These are phyloP conservation scores for Lordiphosa mommai DNA, from an alignment of 1,140 invertebrate genomes.

Conservation along the genomic window DNA sequence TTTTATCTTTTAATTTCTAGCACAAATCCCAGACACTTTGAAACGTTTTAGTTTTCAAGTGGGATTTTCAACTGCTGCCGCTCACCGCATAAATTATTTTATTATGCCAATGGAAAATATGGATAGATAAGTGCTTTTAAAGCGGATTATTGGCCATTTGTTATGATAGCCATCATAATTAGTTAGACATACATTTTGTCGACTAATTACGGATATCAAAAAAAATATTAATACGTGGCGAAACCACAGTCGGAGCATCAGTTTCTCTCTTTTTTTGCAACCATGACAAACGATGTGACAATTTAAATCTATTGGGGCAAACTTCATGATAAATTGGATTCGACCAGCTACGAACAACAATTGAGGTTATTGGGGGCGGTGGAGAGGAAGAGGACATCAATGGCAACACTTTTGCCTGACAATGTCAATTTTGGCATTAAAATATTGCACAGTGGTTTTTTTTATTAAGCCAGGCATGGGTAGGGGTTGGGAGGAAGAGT, in stretches of 20 bases:
- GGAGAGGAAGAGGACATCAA: too few relatives aligned
- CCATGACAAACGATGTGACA: conserved; percentile 73
- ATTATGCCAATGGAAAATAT: conserved; percentile 36
- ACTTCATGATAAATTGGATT: conserved; percentile 60
- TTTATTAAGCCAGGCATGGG: conserved; percentile 32
- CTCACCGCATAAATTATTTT: conserved; percentile 62
- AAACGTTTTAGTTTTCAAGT: conserved; percentile 44
- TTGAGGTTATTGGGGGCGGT: conserved; percentile 20
- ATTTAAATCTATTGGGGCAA: conserved; percentile 72
- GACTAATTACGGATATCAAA: conserved; percentile 39
- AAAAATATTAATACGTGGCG: conserved; percentile 34
- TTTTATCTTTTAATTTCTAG: conserved; percentile 74
- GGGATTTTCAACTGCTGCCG: conserved; percentile 38
- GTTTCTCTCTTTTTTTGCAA: conserved; percentile 4
- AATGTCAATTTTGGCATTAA: conserved; percentile 65
- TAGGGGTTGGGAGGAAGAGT: background rate
- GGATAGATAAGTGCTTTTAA: conserved; percentile 25
- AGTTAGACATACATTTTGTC: conserved; percentile 24
- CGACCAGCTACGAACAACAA: conserved; percentile 36
- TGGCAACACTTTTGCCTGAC: conserved; percentile 45
- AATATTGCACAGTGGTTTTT: conserved; percentile 39
- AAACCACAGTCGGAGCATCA: too few relatives aligned
- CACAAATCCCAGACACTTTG: conserved; percentile 43
- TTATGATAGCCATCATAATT: conserved; percentile 51
- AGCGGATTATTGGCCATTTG: conserved; percentile 42